These are phyloP conservation scores for Acanthochromis polyacanthus DNA, from an alignment of 2,113 vertebrate genomes.

Conservation along the genomic window DNA sequence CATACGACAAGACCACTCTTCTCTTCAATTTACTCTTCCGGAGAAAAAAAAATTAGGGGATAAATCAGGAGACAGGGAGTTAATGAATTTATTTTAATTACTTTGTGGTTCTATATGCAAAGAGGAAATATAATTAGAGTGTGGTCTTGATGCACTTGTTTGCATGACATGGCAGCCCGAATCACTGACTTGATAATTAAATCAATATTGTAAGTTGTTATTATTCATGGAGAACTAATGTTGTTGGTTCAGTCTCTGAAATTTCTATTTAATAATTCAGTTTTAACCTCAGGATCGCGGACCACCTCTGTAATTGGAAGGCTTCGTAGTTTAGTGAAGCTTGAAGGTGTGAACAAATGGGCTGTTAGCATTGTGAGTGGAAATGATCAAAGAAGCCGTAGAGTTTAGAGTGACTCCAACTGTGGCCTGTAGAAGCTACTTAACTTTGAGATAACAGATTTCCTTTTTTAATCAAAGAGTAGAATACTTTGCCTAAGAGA, in stretches of 20 bases:
- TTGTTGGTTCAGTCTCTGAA: conserved; percentile 67
- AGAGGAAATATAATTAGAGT: conserved; percentile 70
- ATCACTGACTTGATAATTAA: conserved; percentile 69
- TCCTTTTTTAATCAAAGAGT: neutral
- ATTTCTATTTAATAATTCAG: conserved; percentile 60
- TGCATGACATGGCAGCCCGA: conserved; percentile 40
- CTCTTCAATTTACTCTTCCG: conserved; percentile 54
- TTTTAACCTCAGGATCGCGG: conserved; percentile 42
- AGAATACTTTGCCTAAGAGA: neutral
- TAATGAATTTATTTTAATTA: conserved; percentile 77
- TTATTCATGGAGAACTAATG: conserved; percentile 72
- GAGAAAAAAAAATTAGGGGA: conserved; percentile 24
- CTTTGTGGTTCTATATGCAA: conserved; percentile 55
- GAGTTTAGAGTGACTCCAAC: conserved; percentile 14
- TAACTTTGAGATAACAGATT: conserved; percentile 33
- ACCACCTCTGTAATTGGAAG: conserved; percentile 49
- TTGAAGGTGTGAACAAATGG: conserved; percentile 52
- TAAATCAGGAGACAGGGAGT: conserved; percentile 44
- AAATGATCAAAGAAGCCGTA: conserved; percentile 25
- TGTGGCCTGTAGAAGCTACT: conserved; percentile 32
- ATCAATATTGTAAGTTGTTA: conserved; percentile 72
- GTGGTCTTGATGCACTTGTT: conserved; percentile 46
- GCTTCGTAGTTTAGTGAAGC: conserved; percentile 35
- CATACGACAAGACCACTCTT: conserved; percentile 22
- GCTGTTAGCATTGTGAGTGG: conserved; percentile 25